Evolutionary conservation across 2,888 invertebrate species (phyloP), one percentile per base, ranked within the genome.

Genomic region (Spodoptera exigua): DNA sequence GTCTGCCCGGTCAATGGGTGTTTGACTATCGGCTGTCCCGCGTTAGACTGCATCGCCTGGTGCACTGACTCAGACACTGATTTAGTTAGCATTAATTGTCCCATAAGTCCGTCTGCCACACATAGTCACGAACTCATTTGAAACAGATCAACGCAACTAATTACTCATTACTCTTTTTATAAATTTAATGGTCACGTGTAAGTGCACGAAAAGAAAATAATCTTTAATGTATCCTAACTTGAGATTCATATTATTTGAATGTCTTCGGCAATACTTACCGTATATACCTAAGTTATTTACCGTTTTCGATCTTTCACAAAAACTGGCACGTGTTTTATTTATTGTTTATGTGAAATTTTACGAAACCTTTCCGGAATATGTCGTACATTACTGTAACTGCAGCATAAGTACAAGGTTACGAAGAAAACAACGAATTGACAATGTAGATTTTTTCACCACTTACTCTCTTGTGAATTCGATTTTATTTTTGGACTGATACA

Each of bases 181-280:
- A 27, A 9, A 9, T 56, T 58, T 32, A 9, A 17, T 16, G 14
- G 48, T 62, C 78, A 76, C 78, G 75, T 74, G 68, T 18, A 7
- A 44, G 13, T 49, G 44, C 74, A 70, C 62, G 62, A 61, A 65
- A 68, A 43, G 46, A 61, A 72, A 75, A 41, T 58, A 52, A 67
- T 65, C 64, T 70, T 61, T 64, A 54, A 72, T 70, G 49, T 51
- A 61, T 70, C 45, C 0, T 13, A 39, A 43, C 46, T 68, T 71
- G 43, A 48, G 37, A 72, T 75, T 76, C 78, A 78, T 72, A 62
- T 62, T 67, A 63, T 74, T 68, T 59, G 60, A 67, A 70, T 64
- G n/a, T 36, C 47, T 55, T 58, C 55, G 49, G 56, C 45, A 68
- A 66, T 54, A 58, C 37, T 36, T 45, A 46, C 54, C 41, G 57